Base-by-base conservation (phyloP, 2,888 invertebrate species). In the Lasioglossum lativentre region DNA sequence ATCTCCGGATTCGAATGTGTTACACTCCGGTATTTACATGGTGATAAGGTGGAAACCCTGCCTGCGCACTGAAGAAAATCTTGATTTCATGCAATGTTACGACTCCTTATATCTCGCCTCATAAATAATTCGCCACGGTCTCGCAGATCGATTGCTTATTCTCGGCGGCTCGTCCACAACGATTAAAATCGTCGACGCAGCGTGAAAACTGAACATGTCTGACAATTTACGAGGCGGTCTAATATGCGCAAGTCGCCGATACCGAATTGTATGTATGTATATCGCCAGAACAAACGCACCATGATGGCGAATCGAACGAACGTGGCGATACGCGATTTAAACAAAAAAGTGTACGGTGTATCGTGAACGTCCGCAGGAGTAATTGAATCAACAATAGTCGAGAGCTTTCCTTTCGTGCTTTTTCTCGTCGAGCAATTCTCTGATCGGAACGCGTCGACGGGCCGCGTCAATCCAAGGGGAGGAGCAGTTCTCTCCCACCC, bases 351-450 rank as follows among this genome's bases (percentile, higher is more conserved):
- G n/a, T 34, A 52, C 23, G 10, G 12, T 70, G 38, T 40, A 70
- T n/a, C 38, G 70, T 4, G 40, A 40, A n/a, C n/a, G 70, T 70
- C 40, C 34, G 30, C 52, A 12, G 56, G 30, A 73, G 73, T 75
- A 47, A 80, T 52, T 42, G 40, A 76, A 66, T 68, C 40, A 14
- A 52, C 38, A 66, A 75, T 23, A 27, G 42, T 42, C 42, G 59
- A 30, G 63, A n/a, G 19, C n/a, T 59, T 40, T 27, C 56, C 38
- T 59, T 38, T 19, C 56, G 34, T 47, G 45, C 30, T 73, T 73
- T 73, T 73, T 73, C 42, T n/a, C 27, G 19, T n/a, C 6, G 38
- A 77, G n/a, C 71, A 42, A 42, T 71, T 73, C 73, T 23, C 47
- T 34, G 34, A 12, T n/a, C 23, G 5, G 14, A 52, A 52, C 34